These are phyloP conservation scores for Pseudonaja textilis DNA, from an alignment of 2,113 vertebrate genomes.

Conservation along the genomic window DNA sequence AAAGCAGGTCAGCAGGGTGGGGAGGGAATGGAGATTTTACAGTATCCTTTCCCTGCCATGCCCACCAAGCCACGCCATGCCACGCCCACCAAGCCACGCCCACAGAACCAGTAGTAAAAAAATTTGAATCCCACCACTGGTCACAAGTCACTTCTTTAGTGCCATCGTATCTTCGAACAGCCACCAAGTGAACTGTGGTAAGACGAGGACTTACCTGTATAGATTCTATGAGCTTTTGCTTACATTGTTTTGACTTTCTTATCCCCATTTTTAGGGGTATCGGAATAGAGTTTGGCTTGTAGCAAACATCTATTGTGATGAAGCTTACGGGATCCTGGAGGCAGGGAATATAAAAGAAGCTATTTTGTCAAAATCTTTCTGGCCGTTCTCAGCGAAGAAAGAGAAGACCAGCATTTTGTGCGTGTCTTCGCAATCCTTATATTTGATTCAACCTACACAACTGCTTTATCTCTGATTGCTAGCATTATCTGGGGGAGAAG, in stretches of 20 bases:
- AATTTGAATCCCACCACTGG: too few species aligned
- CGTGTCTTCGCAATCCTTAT: not conserved
- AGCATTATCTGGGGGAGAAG: not conserved
- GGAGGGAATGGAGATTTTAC: too few species aligned
- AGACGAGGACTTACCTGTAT: not conserved
- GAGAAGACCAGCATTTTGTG: not conserved
- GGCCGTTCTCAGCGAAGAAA: not conserved
- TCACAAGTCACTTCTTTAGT: not conserved
- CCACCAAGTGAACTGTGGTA: not conserved
- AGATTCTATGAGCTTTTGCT: not conserved
- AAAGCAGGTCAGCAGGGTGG: too few species aligned
- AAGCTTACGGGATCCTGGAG: too few species aligned
- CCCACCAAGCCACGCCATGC: too few species aligned
- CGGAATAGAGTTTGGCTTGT: not conserved
- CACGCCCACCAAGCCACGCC: too few species aligned
- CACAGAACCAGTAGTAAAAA: too few species aligned
- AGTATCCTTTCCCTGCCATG: too few species aligned
- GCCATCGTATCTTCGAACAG: not conserved
- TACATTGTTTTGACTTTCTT: not conserved
- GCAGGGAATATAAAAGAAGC: not conserved
- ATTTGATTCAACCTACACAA: not conserved
- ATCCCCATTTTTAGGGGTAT: not conserved
- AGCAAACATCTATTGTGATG: not conserved
- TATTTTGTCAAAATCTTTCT: not conserved
- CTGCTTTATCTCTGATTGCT: not conserved